These are phyloP conservation scores for Chaunax sp. DNA, from an alignment of 2,797 vertebrate species.

Conservation along the genomic window DNA sequence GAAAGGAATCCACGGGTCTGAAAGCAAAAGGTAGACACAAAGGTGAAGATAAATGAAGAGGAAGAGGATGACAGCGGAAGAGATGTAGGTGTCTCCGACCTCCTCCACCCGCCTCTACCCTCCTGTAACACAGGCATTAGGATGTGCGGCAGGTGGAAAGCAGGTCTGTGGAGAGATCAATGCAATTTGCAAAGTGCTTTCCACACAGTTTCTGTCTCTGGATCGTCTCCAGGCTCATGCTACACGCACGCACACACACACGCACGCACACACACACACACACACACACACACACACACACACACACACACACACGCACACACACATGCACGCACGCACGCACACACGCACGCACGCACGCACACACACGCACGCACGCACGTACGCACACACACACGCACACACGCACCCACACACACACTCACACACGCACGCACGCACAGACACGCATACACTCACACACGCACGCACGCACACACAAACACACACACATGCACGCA, in stretches of 20 bases:
- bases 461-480: constrained; percentile 13
- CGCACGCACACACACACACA: background rate
- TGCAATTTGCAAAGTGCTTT: constrained; percentile 82
- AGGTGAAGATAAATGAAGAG: background rate
- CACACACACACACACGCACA: background rate
- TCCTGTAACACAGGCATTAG: constrained; percentile 62
- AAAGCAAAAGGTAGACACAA: background rate
- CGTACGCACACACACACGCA: too few relatives aligned
- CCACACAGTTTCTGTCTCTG: constrained; percentile 72
- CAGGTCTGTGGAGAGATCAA: constrained; percentile 78
- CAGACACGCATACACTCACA: too few relatives aligned
- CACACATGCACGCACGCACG: background rate
- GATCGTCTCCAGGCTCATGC: constrained; percentile 61
- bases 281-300: background rate
- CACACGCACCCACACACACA: too few relatives aligned
- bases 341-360: background rate
- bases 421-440: too few relatives aligned
- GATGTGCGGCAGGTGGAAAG: constrained; percentile 72
- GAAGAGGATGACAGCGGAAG: background rate
- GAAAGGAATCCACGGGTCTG: background rate
- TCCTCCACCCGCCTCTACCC: background rate
- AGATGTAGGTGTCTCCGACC: constrained; percentile 4
- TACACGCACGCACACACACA: constrained; percentile 20
- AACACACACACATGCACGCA: background rate
- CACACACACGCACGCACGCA: too few relatives aligned